Conservation (phyloP, 64 coral and sea anemone species). For the Montipora foliosa region DNA sequence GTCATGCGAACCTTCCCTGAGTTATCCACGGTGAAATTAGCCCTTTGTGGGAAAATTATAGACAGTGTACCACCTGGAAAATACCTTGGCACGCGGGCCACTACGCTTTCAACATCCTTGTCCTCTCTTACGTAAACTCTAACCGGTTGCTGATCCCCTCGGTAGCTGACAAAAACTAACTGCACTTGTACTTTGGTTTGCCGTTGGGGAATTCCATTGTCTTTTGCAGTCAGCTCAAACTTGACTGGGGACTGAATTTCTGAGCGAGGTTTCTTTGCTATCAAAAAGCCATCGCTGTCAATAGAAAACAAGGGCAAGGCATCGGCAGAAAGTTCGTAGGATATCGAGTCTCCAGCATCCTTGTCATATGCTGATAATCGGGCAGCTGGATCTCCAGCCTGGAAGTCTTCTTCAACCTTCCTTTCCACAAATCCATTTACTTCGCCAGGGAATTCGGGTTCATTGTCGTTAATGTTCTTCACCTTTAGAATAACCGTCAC, state of each 20-base stretch:
- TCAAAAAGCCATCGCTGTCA: conserved; percentile 56
- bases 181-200: conserved; percentile 53
- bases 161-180: conserved; percentile 73
- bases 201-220: conserved; percentile 60
- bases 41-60: conserved; percentile 74
- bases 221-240: conserved; percentile 73
- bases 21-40: conserved; percentile 73
- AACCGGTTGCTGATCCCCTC: conserved; percentile 74
- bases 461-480: conserved; percentile 84
- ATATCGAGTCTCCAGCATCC: conserved; percentile 63
- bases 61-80: conserved; percentile 77
- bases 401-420: conserved; percentile 62
- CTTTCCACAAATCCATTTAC: conserved; percentile 65
- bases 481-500: conserved; percentile 70
- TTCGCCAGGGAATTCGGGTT: conserved; percentile 65
- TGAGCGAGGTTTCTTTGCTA: conserved; percentile 58
- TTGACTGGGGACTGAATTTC: conserved; percentile 34
- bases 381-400: conserved; percentile 44
- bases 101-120: conserved; percentile 50
- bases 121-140: conserved; percentile 78
- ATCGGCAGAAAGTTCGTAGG: conserved; percentile 51
- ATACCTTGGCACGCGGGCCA: conserved; percentile 75
- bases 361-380: conserved; percentile 56
- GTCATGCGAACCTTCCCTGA: conserved; percentile 74
- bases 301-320: conserved; percentile 53